These are phyloP conservation scores for Andrena fulva DNA, from an alignment of 2,888 invertebrate genomes.

Conservation along the genomic window DNA sequence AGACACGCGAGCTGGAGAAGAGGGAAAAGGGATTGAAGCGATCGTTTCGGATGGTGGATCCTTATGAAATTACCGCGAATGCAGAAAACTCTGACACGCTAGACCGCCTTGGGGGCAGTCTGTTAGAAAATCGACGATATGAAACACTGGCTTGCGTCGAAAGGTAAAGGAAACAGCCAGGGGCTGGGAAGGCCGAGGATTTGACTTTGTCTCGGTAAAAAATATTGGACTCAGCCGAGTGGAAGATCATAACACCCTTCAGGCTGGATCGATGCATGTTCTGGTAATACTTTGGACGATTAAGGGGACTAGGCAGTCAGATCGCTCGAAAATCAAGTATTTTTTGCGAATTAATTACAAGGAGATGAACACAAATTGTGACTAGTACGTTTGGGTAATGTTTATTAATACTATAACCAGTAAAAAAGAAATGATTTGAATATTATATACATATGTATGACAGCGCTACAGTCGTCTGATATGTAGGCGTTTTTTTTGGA, in stretches of 20 bases:
- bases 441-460: too few species aligned
- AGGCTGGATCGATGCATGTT: slow-evolving; percentile 24
- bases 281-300: slow-evolving; percentile 24
- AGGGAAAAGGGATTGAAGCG: slow-evolving; percentile 33
- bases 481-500: too few species aligned
- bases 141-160: slow-evolving; percentile 76
- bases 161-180: slow-evolving; percentile 49
- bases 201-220: slow-evolving; percentile 72
- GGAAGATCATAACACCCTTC: slow-evolving; percentile 72
- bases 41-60: slow-evolving; percentile 62
- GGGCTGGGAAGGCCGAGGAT: slow-evolving; percentile 35
- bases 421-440: too few species aligned
- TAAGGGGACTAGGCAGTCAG: too few species aligned
- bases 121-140: slow-evolving; percentile 83
- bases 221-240: slow-evolving; percentile 78
- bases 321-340: too few species aligned
- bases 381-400: too few species aligned
- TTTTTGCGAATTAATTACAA: too few species aligned
- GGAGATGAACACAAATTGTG: too few species aligned
- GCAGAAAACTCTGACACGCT: slow-evolving; percentile 69
- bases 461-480: too few species aligned
- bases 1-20: slow-evolving; percentile 19
- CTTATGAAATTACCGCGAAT: slow-evolving; percentile 78
- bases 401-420: too few species aligned
- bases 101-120: slow-evolving; percentile 74